Base-by-base conservation (phyloP, 2,113 vertebrate genomes). In the Todiramphus saurophagus region DNA sequence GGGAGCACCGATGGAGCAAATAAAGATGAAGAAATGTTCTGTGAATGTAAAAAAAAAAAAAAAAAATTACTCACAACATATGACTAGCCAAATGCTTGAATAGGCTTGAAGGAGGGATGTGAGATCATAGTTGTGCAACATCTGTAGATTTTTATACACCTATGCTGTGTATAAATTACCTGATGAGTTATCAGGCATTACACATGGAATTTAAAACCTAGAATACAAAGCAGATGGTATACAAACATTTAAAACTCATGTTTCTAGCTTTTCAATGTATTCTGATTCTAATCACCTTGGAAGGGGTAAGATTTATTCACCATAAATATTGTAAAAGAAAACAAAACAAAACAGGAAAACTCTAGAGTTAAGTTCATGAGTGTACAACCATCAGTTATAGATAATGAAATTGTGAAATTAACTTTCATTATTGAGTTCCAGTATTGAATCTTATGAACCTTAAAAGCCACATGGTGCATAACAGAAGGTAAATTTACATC, bases 211-310 rank as follows among this genome's bases (percentile, higher is more conserved):
- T 83, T 82, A 58, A 96, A 97, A 96, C 83, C 18, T 76, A 81
- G 93, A 96, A 80, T 91, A 95, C 63, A 94, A 96, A 96, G 62
- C 91, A 98, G 94, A 96, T 95, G 84, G 67, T 79, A 89, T 25
- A 62, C 43, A 92, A 93, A 94, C 72, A 94, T 90, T 93, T 89
- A 58, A 97, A 97, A 92, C 62, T 78, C 82, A 81, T 73, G 60
- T 93, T 97, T 83, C 37, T 69, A 73, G 23, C 43, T 95, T 97
- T 87, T 9, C 27, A 50, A 4, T 50, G 33, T 51, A 18, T 63
- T 87, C 48, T 82, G 51, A 75, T 33, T 59, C 83, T 66, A 58
- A 51, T 50, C 14, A 81, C 31, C 19, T 48, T 60, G 35, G 10
- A 91, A 87, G 56, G 16, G 8, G 7, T 55, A 88, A 80, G 28